Percentiles rank a stretch among this genome's conserved stretches.
phyloP scores from a whole-genome alignment of 2,113 vertebrate genomes.

The Mustela nigripes region DNA sequence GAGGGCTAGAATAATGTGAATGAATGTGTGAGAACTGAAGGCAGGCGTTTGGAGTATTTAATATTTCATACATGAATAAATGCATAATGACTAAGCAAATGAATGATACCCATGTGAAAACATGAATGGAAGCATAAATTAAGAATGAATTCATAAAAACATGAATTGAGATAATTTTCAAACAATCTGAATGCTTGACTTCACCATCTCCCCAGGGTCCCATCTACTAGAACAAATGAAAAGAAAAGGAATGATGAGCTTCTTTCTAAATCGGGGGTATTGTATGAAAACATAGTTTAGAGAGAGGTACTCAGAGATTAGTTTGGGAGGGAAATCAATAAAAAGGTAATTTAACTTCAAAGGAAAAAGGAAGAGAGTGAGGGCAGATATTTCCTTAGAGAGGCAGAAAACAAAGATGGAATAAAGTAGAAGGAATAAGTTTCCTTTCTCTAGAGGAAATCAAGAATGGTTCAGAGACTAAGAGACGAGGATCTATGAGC shows the following conservation, averaged over 20 bases:
- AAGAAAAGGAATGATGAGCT: background rate
- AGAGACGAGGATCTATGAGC: background rate
- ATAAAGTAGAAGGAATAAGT: background rate
- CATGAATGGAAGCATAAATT: background rate
- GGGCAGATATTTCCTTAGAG: background rate
- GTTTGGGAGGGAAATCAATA: background rate
- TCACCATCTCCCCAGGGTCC: background rate
- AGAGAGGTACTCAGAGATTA: background rate
- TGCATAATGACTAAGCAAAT: constrained; percentile 46
- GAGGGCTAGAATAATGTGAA: background rate
- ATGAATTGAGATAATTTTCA: background rate
- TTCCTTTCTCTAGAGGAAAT: background rate
- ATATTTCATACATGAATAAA: constrained; percentile 7
- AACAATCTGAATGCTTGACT: background rate
- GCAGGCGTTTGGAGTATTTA: background rate
- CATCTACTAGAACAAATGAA: background rate
- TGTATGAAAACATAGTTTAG: background rate
- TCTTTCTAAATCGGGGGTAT: background rate
- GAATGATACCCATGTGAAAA: background rate
- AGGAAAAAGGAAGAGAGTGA: background rate
- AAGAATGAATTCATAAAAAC: background rate
- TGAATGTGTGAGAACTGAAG: background rate
- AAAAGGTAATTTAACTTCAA: background rate
- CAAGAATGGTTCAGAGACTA: background rate
- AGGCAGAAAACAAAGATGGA: background rate